These are phyloP conservation scores for Lepidocyrtinus sp. DNA, from an alignment of 2,888 invertebrate genomes.

Conservation along the genomic window DNA sequence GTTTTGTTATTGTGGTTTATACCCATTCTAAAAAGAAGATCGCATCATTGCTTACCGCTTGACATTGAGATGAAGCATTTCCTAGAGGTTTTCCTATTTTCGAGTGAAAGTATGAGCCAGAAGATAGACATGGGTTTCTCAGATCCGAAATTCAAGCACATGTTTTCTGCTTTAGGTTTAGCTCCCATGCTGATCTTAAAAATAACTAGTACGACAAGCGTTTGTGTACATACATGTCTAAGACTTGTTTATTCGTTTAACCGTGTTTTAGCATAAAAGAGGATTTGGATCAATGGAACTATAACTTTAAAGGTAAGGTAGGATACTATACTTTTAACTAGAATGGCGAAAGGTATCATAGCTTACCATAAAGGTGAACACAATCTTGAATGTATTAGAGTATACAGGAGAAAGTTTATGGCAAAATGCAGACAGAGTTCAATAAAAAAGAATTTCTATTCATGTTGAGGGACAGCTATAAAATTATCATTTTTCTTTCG, in stretches of 20 bases:
- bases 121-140: neutral
- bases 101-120: neutral
- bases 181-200: constrained; percentile 10
- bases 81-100: neutral
- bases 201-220: neutral
- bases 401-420: neutral
- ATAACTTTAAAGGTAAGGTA: neutral
- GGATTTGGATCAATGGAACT: constrained; percentile 1
- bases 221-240: neutral
- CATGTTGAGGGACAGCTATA: constrained; percentile 13
- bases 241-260: too few relatives aligned
- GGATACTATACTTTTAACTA: neutral
- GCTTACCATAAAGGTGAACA: neutral
- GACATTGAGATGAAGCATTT: neutral
- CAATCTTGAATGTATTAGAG: neutral
- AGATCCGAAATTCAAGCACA: neutral
- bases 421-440: constrained; percentile 6
- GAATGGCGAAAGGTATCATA: neutral
- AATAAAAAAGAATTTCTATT: constrained; percentile 13
- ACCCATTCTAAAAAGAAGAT: neutral
- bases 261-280: too few relatives aligned
- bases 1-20: constrained; percentile 1
- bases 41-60: neutral
- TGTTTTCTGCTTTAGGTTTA: neutral
- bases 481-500: constrained; percentile 13